Conservation (phyloP, 2,797 vertebrate species). For the Dallia pectoralis region DNA sequence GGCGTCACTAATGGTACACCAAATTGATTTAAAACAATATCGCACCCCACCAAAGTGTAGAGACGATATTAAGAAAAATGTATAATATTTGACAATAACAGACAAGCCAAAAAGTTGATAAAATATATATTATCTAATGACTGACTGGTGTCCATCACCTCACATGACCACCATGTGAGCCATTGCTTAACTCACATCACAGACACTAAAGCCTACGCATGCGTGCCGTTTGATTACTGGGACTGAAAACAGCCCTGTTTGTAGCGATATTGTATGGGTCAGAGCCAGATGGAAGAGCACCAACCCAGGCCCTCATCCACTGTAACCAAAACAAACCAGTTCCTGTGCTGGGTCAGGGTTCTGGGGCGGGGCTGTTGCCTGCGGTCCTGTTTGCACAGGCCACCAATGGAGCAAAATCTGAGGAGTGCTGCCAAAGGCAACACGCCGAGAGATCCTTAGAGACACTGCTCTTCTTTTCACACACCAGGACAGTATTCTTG, state of each 20-base stretch:
- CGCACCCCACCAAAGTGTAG: background rate
- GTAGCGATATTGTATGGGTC: conserved; percentile 19
- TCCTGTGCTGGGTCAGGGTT: conserved; percentile 57
- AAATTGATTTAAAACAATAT: background rate
- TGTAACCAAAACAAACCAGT: conserved; percentile 66
- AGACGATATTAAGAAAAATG: background rate
- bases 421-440: conserved; percentile 41
- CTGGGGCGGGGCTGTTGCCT: conserved; percentile 54
- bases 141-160: background rate
- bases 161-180: background rate
- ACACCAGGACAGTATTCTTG: background rate
- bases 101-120: background rate
- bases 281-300: conserved; percentile 33
- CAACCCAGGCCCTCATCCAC: conserved; percentile 36
- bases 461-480: background rate
- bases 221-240: no score
- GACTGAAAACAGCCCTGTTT: no score
- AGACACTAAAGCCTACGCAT: background rate
- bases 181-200: background rate
- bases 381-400: conserved; percentile 55
- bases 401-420: conserved; percentile 36
- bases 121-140: background rate
- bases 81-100: background rate
- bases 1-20: background rate
- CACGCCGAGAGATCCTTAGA: conserved; percentile 1